Conservation (phyloP, 2,888 invertebrate species). For the Rhynchonema sp. region DNA sequence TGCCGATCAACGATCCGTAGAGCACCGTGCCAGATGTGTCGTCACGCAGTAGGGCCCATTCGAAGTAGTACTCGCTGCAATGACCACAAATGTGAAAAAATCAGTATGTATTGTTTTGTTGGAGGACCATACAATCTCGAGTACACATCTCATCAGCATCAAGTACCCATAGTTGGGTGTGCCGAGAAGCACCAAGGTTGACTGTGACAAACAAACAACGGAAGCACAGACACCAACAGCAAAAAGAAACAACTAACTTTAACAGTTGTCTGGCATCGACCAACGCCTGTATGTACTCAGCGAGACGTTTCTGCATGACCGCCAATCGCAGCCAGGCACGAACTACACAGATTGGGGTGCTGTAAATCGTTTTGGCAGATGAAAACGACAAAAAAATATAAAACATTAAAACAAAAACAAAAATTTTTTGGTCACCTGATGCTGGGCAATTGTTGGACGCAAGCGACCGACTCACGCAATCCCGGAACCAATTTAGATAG, state of each 20-base stretch:
- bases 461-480: conserved; percentile 60
- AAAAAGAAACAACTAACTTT: conserved; percentile 15
- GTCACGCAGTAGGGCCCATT: conserved; percentile 80
- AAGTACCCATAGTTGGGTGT: too few relatives aligned
- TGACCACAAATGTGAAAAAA: too few relatives aligned
- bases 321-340: conserved; percentile 86
- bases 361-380: not conserved
- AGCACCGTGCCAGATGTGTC: conserved; percentile 74
- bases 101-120: too few relatives aligned
- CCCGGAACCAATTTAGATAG: conserved; percentile 83
- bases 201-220: too few relatives aligned
- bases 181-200: too few relatives aligned
- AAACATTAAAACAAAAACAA: not conserved
- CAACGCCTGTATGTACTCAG: conserved; percentile 77
- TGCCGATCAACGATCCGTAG: conserved; percentile 75
- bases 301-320: conserved; percentile 90
- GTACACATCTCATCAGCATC: too few relatives aligned
- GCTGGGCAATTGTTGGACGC: conserved; percentile 78
- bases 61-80: conserved; percentile 69
- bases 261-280: conserved; percentile 69
- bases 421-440: conserved; percentile 48
- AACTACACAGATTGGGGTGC: conserved; percentile 40
- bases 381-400: not conserved
- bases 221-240: too few relatives aligned
- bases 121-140: too few relatives aligned